Evolutionary conservation across 2,888 invertebrate species (phyloP).

Genomic region (Metopia argyrocephala): DNA sequence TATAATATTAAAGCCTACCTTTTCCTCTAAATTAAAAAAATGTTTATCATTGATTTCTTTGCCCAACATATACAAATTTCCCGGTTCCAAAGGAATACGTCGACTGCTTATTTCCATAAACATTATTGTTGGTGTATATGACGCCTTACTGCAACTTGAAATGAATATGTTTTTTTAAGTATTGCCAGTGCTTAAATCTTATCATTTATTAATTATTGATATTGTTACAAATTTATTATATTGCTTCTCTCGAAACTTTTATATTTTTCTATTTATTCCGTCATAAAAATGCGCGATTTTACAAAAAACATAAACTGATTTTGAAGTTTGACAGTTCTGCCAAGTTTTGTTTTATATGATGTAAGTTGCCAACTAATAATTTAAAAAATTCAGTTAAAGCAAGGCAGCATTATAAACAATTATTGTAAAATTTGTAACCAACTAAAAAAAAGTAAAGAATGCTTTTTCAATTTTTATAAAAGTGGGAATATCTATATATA

Average conservation of each 20-base stretch:
- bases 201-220: background rate
- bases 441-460: no score
- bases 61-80: constrained; percentile 52
- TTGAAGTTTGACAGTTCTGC: background rate
- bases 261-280: background rate
- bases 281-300: constrained; percentile 11
- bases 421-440: no score
- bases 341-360: background rate
- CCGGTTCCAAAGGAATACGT: constrained; percentile 29
- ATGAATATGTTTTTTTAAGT: background rate
- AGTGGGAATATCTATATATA: no score
- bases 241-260: background rate
- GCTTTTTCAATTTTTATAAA: no score
- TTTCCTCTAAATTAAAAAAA: constrained; percentile 25
- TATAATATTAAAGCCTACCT: constrained; percentile 10
- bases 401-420: no score
- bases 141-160: background rate
- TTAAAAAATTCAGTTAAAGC: no score
- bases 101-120: constrained; percentile 39
- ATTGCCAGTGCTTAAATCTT: background rate
- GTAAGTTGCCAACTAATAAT: no score
- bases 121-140: constrained; percentile 28
- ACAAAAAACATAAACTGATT: background rate
- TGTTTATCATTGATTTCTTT: constrained; percentile 3
- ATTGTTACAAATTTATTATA: background rate